Evolutionary conservation across 1,140 invertebrate species (phyloP), one percentile per base, ranked within the genome.

Genomic region (Camponotus floridanus): DNA sequence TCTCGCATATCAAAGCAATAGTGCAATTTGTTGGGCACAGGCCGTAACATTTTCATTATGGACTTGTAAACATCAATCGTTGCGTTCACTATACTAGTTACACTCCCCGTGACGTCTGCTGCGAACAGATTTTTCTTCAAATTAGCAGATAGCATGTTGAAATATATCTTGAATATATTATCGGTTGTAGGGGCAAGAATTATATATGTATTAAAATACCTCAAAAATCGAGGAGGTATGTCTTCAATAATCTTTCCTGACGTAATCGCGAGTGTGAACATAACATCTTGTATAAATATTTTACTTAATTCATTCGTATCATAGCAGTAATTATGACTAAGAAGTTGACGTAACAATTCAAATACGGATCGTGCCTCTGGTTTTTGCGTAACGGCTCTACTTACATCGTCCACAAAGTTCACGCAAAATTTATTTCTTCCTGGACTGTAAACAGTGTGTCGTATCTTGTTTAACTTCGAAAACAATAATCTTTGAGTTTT

Each of bases 321-420:
- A 91, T 96, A 97, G 95, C 96, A 95, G 87, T 96, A 96, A 78
- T 95, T 94, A 91, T 97, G 95, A 89, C 97, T 97, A 51, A 97
- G 95, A 92, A 96, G 96, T 91, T 97, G 97, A 36, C 97, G 94
- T 1, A 97, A 93, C 61, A 97, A 93, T 92, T 97, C 97, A 45
- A 97, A 95, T 1, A 96, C 95, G 21, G 96, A 96, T 88, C 96
- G 96, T 2, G 95, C 95, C 31, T 96, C 95, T 21, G 84, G 48
- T 91, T 96, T 96, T 45, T 95, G 94, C 21, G 94, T 93, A 9
- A 93, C 92, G 0, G 96, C 95, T 94, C 96, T 95, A 91, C 97
- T 96, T 61, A 97, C 91, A 92, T 98, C 97, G 92, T 97, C 97
- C 21, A 97, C 95, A 92, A 97, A 97, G 61, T 97, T 96, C 36